Conservation (phyloP, 2,113 vertebrate species). For the Eubucco bourcierii region DNA sequence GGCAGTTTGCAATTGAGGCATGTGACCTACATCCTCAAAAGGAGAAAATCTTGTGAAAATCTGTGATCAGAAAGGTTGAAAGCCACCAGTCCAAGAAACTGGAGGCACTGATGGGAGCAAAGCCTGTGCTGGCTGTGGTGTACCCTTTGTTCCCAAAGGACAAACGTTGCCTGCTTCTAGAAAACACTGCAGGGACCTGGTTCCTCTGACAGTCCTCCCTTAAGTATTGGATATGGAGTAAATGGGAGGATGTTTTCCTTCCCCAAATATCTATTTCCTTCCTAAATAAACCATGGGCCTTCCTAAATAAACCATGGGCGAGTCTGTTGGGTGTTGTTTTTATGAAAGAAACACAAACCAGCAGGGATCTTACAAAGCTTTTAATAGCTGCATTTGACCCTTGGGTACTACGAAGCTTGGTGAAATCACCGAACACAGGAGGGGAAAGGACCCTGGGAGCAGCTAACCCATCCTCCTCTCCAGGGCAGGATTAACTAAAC, state of each 20-base stretch:
- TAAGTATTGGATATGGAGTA: background rate
- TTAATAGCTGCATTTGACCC: background rate
- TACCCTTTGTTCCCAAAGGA: background rate
- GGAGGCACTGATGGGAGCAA: background rate
- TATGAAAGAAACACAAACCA: background rate
- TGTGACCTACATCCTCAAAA: background rate
- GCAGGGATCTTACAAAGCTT: background rate
- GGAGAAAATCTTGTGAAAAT: background rate
- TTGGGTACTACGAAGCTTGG: background rate
- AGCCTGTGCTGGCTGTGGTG: background rate
- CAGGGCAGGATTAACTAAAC: constrained; percentile 3
- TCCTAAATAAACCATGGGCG: constrained; percentile 33
- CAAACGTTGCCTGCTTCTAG: background rate
- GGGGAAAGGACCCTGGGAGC: background rate
- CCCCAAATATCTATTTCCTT: constrained; percentile 17
- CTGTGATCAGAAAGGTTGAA: background rate
- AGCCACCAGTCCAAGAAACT: background rate
- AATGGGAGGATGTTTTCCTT: constrained; percentile 44
- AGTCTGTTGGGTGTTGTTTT: background rate
- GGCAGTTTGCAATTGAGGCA: background rate
- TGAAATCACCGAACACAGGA: background rate
- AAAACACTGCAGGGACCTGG: background rate
- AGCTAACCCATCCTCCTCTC: background rate
- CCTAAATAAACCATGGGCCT: constrained; percentile 36
- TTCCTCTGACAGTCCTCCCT: background rate